phyloP scores from a whole-genome alignment of 2,113 vertebrate species.

The Phylloscopus whistleri region DNA sequence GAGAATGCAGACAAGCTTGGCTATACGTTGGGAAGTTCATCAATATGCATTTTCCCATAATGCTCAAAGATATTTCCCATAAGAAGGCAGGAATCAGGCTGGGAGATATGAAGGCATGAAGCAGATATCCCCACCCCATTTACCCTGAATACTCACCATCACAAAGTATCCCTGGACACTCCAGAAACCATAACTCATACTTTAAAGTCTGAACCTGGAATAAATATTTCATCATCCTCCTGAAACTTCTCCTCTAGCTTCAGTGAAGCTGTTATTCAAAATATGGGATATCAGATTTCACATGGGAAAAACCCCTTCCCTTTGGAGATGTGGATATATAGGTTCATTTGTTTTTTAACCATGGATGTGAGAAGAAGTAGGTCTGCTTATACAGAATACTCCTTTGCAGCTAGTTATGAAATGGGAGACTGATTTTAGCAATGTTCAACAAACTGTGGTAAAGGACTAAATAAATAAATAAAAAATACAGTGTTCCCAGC shows the following conservation, averaged over 20 bases:
- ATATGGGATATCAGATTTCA: neutral
- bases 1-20: neutral
- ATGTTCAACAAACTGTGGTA: neutral
- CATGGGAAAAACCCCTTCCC: rapidly evolving
- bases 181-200: neutral
- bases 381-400: neutral
- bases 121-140: neutral
- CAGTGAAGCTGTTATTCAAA: neutral
- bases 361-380: neutral
- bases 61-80: neutral
- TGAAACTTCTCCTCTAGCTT: neutral
- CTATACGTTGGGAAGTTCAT: neutral
- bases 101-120: neutral
- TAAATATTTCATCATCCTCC: neutral
- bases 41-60: neutral
- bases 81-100: neutral
- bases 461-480: neutral
- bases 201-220: neutral
- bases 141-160: neutral
- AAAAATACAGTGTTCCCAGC: neutral
- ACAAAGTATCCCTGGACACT: neutral
- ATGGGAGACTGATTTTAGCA: neutral
- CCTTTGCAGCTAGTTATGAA: neutral
- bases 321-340: neutral
- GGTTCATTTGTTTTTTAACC: neutral